A percentile compares a stretch with the other conserved stretches of the same genome.
These are phyloP conservation scores for Equus przewalskii DNA, from an alignment of 2,113 vertebrate species.

Conservation along the genomic window DNA sequence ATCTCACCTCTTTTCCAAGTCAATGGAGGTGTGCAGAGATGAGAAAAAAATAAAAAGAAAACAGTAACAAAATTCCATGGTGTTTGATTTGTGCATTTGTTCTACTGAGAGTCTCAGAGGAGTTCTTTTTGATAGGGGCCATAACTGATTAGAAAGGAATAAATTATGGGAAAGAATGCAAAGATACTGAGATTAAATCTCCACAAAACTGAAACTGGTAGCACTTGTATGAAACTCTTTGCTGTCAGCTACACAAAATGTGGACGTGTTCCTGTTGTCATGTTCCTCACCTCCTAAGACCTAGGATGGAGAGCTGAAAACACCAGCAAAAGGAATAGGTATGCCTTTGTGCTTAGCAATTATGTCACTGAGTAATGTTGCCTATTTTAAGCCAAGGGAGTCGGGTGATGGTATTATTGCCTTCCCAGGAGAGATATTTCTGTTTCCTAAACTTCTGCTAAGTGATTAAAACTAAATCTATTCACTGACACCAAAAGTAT, in stretches of 20 bases:
- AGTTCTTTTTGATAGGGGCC: conserved; percentile 70
- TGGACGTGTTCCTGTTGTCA: conserved; percentile 71
- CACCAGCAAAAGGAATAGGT: not conserved
- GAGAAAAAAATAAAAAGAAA: not conserved
- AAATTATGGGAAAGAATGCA: conserved; percentile 75
- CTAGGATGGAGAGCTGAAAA: not conserved
- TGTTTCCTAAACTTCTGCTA: conserved; percentile 68
- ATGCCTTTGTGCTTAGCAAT: conserved; percentile 50
- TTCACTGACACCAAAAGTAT: not conserved
- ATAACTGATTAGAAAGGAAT: conserved; percentile 84
- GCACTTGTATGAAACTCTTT: not conserved
- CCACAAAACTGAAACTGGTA: conserved; percentile 66
- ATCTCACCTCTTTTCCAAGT: conserved; percentile 34
- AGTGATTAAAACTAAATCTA: conserved; percentile 28
- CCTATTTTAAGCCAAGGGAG: conserved; percentile 34
- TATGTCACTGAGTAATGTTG: not conserved
- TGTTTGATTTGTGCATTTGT: conserved; percentile 84
- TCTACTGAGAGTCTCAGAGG: conserved; percentile 69
- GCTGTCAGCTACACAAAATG: conserved; percentile 61
- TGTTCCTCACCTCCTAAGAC: conserved; percentile 57
- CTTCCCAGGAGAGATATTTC: not conserved
- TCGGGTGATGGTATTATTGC: not conserved
- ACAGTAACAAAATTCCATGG: conserved; percentile 64
- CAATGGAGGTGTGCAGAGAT: conserved; percentile 48
- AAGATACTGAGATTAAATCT: conserved; percentile 82